These are phyloP conservation scores for Todus mexicanus DNA, from an alignment of 2,797 vertebrate species.

Conservation along the genomic window DNA sequence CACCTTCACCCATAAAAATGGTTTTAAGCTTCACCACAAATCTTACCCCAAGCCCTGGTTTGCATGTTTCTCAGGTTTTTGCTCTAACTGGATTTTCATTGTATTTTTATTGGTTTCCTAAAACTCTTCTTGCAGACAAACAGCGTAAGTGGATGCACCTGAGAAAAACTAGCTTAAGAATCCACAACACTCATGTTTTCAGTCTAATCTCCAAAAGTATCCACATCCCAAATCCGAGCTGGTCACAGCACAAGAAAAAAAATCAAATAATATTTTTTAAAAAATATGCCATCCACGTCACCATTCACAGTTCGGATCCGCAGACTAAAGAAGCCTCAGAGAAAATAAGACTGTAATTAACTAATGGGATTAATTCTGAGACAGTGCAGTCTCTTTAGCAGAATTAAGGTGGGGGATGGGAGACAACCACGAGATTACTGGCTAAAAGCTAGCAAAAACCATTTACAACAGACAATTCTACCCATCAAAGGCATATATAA, in stretches of 20 bases:
- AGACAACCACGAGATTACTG: not conserved
- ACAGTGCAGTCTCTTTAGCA: not conserved
- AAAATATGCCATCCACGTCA: not conserved
- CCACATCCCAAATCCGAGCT: not conserved
- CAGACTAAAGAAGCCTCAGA: not conserved
- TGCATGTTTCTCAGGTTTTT: not conserved
- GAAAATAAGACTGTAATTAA: not conserved
- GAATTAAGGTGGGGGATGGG: not conserved
- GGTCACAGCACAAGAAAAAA: not conserved
- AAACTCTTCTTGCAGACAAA: not conserved
- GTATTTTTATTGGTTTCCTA: not conserved
- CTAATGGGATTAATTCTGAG: conserved; percentile 4
- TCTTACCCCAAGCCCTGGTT: not conserved
- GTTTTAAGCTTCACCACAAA: not conserved
- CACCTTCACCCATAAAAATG: not conserved
- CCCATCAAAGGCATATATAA: not conserved
- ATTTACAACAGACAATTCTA: not conserved
- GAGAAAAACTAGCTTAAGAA: not conserved
- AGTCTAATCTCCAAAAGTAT: not conserved
- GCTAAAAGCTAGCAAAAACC: not conserved
- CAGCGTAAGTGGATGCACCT: not conserved
- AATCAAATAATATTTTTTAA: no score
- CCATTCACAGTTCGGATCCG: not conserved
- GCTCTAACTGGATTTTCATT: not conserved
- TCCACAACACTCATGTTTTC: not conserved